Percentiles rank a stretch among this genome's conserved stretches.
phyloP scores from a whole-genome alignment of 2,797 vertebrate species.

The Lemur catta region DNA sequence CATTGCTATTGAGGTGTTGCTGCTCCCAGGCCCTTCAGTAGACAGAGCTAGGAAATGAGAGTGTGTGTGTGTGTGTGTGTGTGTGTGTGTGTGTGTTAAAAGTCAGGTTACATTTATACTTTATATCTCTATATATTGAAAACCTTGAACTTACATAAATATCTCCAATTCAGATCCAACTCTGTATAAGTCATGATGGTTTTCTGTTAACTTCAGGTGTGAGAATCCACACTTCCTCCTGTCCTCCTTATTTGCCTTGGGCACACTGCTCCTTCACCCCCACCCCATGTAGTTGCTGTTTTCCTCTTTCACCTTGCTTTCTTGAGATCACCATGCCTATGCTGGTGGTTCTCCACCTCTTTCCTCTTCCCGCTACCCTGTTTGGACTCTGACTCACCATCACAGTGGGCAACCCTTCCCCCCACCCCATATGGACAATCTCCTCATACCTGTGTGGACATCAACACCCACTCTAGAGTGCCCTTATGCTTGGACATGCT shows the following conservation, averaged over 20 bases:
- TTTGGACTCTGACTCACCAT: neutral
- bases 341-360: neutral
- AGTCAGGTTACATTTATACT: neutral
- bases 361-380: neutral
- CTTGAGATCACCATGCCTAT: neutral
- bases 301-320: slow-evolving; percentile 10
- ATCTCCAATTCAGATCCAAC: neutral
- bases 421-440: neutral
- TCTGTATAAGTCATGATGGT: neutral
- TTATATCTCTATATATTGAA: slow-evolving; percentile 19
- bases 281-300: neutral
- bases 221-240: neutral
- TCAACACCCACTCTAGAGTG: neutral
- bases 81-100: neutral
- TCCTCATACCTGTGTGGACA: neutral
- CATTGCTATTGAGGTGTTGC: neutral
- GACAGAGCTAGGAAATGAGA: neutral
- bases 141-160: neutral
- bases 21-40: neutral
- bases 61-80: neutral
- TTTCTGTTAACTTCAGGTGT: neutral
- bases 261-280: neutral
- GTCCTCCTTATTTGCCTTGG: neutral
- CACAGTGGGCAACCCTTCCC: neutral
- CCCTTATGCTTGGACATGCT: neutral